A percentile compares a stretch with the other conserved stretches of the same genome.
These are phyloP conservation scores for Littorina saxatilis DNA, from an alignment of 1,140 invertebrate species.

Conservation along the genomic window DNA sequence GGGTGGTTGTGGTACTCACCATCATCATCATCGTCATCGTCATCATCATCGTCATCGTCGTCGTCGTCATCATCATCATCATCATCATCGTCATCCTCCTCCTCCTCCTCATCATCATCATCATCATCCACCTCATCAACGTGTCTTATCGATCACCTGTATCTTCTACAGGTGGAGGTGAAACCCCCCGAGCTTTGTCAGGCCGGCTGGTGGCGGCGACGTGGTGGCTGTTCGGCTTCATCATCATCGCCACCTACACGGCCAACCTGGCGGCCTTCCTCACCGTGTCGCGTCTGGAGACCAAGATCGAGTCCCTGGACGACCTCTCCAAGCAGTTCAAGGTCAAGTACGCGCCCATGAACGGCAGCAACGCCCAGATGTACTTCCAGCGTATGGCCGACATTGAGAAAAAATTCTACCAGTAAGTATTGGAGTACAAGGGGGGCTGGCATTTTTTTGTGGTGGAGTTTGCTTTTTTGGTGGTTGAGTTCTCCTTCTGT, in stretches of 20 bases:
- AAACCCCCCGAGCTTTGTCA: slow-evolving; percentile 89
- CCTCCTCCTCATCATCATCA: no score
- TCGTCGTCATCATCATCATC: no score
- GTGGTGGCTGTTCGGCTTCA: slow-evolving; percentile 99
- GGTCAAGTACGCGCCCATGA: slow-evolving; percentile 91
- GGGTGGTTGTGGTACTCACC: no score
- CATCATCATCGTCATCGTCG: no score
- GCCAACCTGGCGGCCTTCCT: slow-evolving; percentile 97
- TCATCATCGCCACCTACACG: slow-evolving; percentile 98
- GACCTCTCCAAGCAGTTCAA: slow-evolving; percentile 95
- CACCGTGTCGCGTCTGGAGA: slow-evolving; percentile 89
- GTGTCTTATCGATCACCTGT: no score
- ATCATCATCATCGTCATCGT: neutral
- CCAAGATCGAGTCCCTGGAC: slow-evolving; percentile 93
- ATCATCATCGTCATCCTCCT: no score
- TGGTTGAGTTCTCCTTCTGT: no score
- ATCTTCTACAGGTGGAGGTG: slow-evolving; percentile 87
- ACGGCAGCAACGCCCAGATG: slow-evolving; percentile 89
- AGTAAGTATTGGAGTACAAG: slow-evolving; percentile 78
- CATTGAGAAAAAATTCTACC: slow-evolving; percentile 96
- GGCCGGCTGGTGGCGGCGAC: slow-evolving; percentile 94
- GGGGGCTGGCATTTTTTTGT: no score
- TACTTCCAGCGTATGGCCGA: slow-evolving; percentile 98
- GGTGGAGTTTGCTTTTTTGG: no score
- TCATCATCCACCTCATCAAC: no score